Percentiles rank a stretch among this genome's conserved stretches.
Conservation (phyloP, 2,888 invertebrate species). For the Hirudinaria manillensis region DNA sequence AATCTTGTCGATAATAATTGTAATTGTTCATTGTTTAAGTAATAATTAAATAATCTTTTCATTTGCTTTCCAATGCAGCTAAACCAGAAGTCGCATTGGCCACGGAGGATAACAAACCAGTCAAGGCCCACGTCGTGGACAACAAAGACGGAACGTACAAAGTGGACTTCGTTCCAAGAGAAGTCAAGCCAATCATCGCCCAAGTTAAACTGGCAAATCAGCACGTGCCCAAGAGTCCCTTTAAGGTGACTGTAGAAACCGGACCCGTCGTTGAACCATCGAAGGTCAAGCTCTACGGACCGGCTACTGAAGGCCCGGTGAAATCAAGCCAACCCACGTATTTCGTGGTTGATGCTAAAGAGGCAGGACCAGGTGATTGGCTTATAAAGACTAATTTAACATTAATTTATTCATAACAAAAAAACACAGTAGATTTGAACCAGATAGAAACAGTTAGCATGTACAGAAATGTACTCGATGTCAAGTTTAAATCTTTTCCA, state of each 20-base stretch:
- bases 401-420: no score
- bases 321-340: constrained; percentile 71
- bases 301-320: constrained; percentile 74
- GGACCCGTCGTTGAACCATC: constrained; percentile 63
- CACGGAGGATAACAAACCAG: constrained; percentile 67
- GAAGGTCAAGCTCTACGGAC: constrained; percentile 74
- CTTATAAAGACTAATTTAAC: background rate
- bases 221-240: constrained; percentile 74
- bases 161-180: constrained; percentile 66
- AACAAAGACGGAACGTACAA: constrained; percentile 72
- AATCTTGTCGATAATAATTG: no score
- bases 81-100: constrained; percentile 69
- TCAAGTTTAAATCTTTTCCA: no score
- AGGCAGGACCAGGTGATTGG: constrained; percentile 69
- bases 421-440: background rate
- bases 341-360: constrained; percentile 77
- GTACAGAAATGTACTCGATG: no score
- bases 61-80: constrained; percentile 54
- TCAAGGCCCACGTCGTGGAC: constrained; percentile 68
- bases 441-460: no score
- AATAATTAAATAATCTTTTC: no score
- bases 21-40: no score
- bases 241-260: constrained; percentile 59
- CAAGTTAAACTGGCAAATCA: constrained; percentile 75
- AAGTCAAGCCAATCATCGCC: constrained; percentile 66